Conservation (phyloP, 2,888 invertebrate genomes). For the Tipula helvola region DNA sequence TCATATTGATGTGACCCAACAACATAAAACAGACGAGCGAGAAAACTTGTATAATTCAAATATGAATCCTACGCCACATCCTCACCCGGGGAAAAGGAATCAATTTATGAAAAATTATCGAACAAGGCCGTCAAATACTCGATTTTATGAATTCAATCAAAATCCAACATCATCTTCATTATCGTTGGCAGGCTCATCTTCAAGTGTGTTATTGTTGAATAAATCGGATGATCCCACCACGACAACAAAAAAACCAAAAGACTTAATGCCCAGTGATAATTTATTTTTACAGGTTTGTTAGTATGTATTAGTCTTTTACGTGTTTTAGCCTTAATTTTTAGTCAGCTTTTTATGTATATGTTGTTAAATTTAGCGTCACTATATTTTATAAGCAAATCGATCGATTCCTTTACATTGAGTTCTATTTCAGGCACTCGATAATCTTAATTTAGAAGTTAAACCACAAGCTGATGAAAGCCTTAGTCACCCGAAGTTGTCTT, state of each 20-base stretch:
- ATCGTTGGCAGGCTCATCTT: not conserved
- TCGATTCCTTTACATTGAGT: not conserved
- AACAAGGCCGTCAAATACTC: not conserved
- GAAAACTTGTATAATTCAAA: not conserved
- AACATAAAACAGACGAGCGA: not conserved
- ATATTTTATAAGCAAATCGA: not conserved
- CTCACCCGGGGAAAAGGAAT: not conserved
- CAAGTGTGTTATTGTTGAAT: not conserved
- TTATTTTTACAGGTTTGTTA: constrained; percentile 7
- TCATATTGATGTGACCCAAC: not conserved
- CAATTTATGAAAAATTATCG: not conserved
- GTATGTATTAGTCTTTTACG: not conserved
- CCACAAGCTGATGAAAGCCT: not conserved
- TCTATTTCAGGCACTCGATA: not conserved
- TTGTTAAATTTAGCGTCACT: not conserved
- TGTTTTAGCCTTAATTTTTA: not conserved
- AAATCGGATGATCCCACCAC: not conserved
- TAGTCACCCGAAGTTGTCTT: not conserved
- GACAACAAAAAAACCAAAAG: not conserved
- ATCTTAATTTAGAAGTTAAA: not conserved
- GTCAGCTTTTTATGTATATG: not conserved
- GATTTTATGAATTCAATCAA: not conserved
- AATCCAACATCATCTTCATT: not conserved
- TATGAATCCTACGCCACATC: not conserved
- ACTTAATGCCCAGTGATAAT: not conserved